Evolutionary conservation across 2,888 invertebrate genomes (phyloP), one percentile per base, ranked within the genome.

Genomic region (Chromoteleia sp.): DNA sequence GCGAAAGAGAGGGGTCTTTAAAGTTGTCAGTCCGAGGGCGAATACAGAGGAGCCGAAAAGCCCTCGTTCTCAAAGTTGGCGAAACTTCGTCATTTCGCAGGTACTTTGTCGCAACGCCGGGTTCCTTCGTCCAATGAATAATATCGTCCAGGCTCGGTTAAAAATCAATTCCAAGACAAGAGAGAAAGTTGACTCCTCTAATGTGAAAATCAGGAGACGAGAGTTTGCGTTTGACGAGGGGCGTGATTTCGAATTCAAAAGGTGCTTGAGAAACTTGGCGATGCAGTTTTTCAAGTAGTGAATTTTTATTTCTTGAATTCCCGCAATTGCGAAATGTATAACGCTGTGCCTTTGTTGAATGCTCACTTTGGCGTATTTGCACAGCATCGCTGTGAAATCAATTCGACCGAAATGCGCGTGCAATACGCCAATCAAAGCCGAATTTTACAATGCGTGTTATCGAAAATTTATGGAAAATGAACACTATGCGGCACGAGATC

Each of bases 91-190:
- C 84, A 75, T 82, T 81, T 81, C 75, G 67, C 79, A 67, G 58
- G 73, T 73, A 76, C 82, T 79, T 79, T 67, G 75, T 81, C 65
- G 67, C 43, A 25, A 63, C 33, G 25, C 30, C 36, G 25, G 14
- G 52, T 43, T 73, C 73, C 61, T 76, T 74, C 75, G 68, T 75
- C 67, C 84, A 71, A 82, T 80, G 84, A 84, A 84, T 84, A 84
- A 82, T 82, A 81, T 80, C 61, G 25, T 25, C 21, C 8, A 25
- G 6, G 65, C 71, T 54, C 29, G 48, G 71, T 81, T 81, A 73
- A 81, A 81, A 81, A 81, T 81, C 76, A 81, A 73, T 81, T 73
- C 76, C 19, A 12, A 67, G 48, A 71, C 58, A 71, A 56, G 58
- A 50, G 61, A 10, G 25, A 41, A 50, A 45, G 29, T 54, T 43